These are phyloP conservation scores for Bursaphelenchus okinawaensis DNA, from an alignment of 2,888 invertebrate genomes.

Conservation along the genomic window DNA sequence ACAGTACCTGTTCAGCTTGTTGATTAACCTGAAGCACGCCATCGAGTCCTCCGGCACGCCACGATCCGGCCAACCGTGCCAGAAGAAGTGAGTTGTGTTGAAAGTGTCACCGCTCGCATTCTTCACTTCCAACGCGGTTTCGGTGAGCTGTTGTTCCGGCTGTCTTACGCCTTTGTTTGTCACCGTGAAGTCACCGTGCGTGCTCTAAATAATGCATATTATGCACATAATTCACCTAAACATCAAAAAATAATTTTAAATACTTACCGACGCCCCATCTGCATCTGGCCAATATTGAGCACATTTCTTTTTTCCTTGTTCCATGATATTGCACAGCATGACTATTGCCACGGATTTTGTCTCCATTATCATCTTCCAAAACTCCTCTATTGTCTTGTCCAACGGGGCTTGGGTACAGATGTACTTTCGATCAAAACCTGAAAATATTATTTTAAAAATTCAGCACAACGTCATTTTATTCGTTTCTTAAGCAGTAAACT, in stretches of 20 bases:
- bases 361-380: conserved; percentile 40
- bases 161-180: conserved; percentile 26
- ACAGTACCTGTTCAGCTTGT: conserved; percentile 10
- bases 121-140: conserved; percentile 27
- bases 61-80: conserved; percentile 46
- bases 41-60: conserved; percentile 38
- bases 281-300: conserved; percentile 44
- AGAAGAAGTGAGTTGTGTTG: conserved; percentile 32
- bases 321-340: conserved; percentile 40
- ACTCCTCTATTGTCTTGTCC: conserved; percentile 38
- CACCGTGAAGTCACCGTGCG: conserved; percentile 28
- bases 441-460: neutral
- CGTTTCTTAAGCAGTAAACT: neutral
- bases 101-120: conserved; percentile 18
- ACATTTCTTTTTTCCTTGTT: conserved; percentile 43
- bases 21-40: conserved; percentile 30
- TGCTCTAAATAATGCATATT: neutral
- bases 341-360: conserved; percentile 34
- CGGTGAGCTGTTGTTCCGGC: conserved; percentile 32
- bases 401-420: conserved; percentile 43
- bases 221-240: conserved; percentile 2
- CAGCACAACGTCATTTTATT: too few relatives aligned
- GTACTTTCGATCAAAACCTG: conserved; percentile 23
- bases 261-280: conserved; percentile 14
- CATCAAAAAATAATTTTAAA: neutral